Conservation (phyloP, 2,113 vertebrate species). For the Misgurnus anguillicaudatus region DNA sequence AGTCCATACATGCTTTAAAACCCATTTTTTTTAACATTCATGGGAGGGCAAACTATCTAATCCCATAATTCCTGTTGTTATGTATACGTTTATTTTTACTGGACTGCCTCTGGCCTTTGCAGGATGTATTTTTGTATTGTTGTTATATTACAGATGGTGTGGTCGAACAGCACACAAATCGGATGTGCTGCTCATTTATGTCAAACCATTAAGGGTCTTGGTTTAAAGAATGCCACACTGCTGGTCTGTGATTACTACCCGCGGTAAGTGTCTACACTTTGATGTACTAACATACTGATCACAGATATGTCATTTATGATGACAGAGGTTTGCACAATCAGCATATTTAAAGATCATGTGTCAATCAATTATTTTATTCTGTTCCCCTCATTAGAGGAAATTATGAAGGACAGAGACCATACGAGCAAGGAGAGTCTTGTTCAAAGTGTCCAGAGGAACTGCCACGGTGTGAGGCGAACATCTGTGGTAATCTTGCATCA, state of each 20-base stretch:
- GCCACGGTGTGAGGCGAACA: constrained; percentile 3
- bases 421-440: constrained; percentile 48
- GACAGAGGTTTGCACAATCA: no score
- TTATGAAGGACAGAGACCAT: constrained; percentile 16
- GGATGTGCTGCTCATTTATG: constrained; percentile 54
- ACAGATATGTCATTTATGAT: no score
- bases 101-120: no score
- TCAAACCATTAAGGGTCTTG: constrained; percentile 2
- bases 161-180: constrained; percentile 42
- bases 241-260: constrained; percentile 58
- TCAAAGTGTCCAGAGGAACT: constrained; percentile 46
- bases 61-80: no score
- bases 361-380: no score
- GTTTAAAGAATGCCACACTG: not conserved
- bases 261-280: constrained; percentile 30
- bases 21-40: no score
- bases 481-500: constrained; percentile 43
- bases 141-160: constrained; percentile 52
- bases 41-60: no score
- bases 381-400: constrained; percentile 48
- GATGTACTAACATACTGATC: no score
- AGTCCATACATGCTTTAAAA: no score
- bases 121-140: not conserved
- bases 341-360: no score
- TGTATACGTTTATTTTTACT: no score